Evolutionary conservation across 2,888 invertebrate species (phyloP).

Genomic region (Polydrusus tereticollis): DNA sequence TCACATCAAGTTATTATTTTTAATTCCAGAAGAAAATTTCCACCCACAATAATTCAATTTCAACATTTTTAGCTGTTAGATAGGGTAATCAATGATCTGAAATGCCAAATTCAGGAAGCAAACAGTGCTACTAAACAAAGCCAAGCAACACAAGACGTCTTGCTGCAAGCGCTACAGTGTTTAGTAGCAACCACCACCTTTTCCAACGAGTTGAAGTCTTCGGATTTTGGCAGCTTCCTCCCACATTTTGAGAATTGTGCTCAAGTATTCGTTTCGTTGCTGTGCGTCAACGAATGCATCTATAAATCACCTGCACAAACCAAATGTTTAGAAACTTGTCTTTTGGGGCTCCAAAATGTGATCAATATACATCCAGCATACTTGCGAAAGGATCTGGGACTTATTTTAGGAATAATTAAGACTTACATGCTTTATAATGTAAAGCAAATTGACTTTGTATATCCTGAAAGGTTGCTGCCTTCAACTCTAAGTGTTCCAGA

Average conservation of each 20-base stretch:
- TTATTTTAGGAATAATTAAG: slow-evolving; percentile 72
- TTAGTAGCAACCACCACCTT: slow-evolving; percentile 60
- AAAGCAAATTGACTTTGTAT: slow-evolving; percentile 66
- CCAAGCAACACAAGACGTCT: slow-evolving; percentile 50
- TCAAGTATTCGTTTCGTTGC: slow-evolving; percentile 65
- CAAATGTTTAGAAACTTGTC: slow-evolving; percentile 66
- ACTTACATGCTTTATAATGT: slow-evolving; percentile 71
- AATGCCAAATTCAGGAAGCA: background rate
- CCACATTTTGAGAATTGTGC: slow-evolving; percentile 62
- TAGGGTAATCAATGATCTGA: slow-evolving; percentile 11
- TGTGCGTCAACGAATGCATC: slow-evolving; percentile 62
- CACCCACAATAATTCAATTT: background rate
- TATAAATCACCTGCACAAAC: slow-evolving; percentile 69
- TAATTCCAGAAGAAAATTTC: no score
- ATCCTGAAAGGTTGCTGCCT: slow-evolving; percentile 71
- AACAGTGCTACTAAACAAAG: background rate
- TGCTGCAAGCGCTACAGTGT: slow-evolving; percentile 58
- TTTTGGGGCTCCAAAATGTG: slow-evolving; percentile 64
- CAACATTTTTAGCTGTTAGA: slow-evolving; percentile 26
- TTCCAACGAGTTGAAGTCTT: slow-evolving; percentile 42
- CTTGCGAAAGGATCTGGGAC: slow-evolving; percentile 65
- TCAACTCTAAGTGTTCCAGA: slow-evolving; percentile 74
- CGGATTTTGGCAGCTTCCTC: slow-evolving; percentile 24
- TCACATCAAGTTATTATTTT: no score
- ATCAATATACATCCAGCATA: slow-evolving; percentile 59